Evolutionary conservation across 2,797 vertebrate genomes (phyloP).

Genomic region (Takifugu rubripes): DNA sequence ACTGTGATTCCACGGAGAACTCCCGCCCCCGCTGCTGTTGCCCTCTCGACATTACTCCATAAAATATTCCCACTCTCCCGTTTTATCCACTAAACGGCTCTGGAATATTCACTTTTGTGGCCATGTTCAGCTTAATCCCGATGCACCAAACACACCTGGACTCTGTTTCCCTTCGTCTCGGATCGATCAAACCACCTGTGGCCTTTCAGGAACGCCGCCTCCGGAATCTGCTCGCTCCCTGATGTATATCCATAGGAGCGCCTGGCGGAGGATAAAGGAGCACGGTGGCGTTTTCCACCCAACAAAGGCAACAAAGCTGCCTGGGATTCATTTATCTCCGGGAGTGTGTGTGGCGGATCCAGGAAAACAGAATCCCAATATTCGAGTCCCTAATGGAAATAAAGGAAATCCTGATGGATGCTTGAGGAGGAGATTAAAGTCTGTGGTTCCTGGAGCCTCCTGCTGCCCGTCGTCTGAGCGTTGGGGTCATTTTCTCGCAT

Average conservation of each 20-base stretch:
- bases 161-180: constrained; percentile 9
- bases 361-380: constrained; percentile 3
- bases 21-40: background rate
- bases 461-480: too few species aligned
- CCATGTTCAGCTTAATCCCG: too few species aligned
- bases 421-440: too few species aligned
- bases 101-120: background rate
- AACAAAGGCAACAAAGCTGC: too few species aligned
- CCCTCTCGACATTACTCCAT: constrained; percentile 3
- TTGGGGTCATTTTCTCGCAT: too few species aligned
- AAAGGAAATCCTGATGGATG: background rate
- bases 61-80: background rate
- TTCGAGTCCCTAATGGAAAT: too few species aligned
- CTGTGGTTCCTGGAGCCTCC: too few species aligned
- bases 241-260: constrained; percentile 40
- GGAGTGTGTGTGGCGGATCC: constrained; percentile 6
- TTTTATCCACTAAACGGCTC: background rate
- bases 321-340: too few species aligned
- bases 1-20: constrained; percentile 12
- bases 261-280: constrained; percentile 5
- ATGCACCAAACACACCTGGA: constrained; percentile 3
- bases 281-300: too few species aligned
- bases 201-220: constrained; percentile 18
- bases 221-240: constrained; percentile 27
- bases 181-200: constrained; percentile 36